Base-by-base conservation (phyloP, 2,113 vertebrate genomes). In the Lepisosteus oculatus region DNA sequence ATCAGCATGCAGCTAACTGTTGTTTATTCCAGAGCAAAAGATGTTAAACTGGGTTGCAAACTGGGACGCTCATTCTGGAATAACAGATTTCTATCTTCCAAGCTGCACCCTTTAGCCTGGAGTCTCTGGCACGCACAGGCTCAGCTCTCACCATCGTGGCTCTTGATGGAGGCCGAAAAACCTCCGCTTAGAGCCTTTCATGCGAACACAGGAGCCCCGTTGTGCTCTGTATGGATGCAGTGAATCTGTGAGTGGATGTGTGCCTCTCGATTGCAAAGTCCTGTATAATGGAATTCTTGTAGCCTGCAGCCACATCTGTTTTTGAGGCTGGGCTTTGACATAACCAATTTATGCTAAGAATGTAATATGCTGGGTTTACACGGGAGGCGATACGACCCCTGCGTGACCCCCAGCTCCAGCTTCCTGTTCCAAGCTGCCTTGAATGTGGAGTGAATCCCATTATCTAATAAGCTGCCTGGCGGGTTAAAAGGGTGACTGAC, bases 291-390 rank as follows among this genome's bases (percentile, higher is more conserved):
- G 57, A 59, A n/a, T 59, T 59, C 69, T 67, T 15, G 13, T 56
- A 71, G 68, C 44, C 66, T 59, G 12, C n/a, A 69, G 76, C 73
- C 70, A 78, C 75, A 71, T 72, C 72, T 76, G 74, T 70, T 73
- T 67, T 59, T 67, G 73, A 67, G 69, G 66, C 61, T n/a, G 14
- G 55, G 55, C 69, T 51, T 71, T 51, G 72, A 69, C 59, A 72
- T 74, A 77, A 72, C 69, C 70, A 66, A 63, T 73, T 80, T 77
- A 11, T 70, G 71, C 42, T 56, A 71, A 70, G 70, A 70, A 70
- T 9, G 56, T 72, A 75, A 76, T 74, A 75, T 74, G 17, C 62
- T 43, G 74, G 72, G n/a, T 77, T 80, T 80, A 71, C 17, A 43
- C 44, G 59, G 45, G 65, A 72, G 72, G 62, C 65, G 43, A 65